Conservation (phyloP, 92 coral and sea anemone species). For the Epizoanthus ramosus region DNA sequence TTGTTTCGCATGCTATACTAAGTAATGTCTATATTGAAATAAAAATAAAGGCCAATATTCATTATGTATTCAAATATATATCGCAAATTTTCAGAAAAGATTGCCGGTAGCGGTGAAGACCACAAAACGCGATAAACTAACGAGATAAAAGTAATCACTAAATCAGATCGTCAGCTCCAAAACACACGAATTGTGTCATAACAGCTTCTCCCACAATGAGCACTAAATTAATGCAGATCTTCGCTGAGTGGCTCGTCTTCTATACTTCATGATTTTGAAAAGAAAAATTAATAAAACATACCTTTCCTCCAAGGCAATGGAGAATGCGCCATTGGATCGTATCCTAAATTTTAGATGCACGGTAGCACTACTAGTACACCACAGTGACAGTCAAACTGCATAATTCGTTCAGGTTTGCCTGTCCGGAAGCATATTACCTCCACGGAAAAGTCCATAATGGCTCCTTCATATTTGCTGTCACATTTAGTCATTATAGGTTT, state of each 20-base stretch:
- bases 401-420: not conserved
- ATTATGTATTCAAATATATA: not conserved
- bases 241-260: not conserved
- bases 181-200: not conserved
- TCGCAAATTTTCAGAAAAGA: too few species aligned
- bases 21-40: not conserved
- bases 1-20: not conserved
- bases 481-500: not conserved
- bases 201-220: not conserved
- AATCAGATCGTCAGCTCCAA: not conserved
- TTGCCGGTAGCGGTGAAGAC: not conserved
- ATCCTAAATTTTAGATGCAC: not conserved
- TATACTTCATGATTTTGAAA: not conserved
- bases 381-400: not conserved
- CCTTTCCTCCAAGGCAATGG: slow-evolving; percentile 1
- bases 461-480: not conserved
- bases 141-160: not conserved
- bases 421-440: not conserved
- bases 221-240: not conserved
- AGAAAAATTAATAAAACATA: not conserved
- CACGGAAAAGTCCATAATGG: not conserved
- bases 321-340: slow-evolving; percentile 4
- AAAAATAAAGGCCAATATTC: not conserved
- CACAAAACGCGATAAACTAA: not conserved
- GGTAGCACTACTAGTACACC: not conserved